A percentile compares a stretch with the other conserved stretches of the same genome.
phyloP scores from a whole-genome alignment of 2,113 vertebrate species.

The Percina caprodes region DNA sequence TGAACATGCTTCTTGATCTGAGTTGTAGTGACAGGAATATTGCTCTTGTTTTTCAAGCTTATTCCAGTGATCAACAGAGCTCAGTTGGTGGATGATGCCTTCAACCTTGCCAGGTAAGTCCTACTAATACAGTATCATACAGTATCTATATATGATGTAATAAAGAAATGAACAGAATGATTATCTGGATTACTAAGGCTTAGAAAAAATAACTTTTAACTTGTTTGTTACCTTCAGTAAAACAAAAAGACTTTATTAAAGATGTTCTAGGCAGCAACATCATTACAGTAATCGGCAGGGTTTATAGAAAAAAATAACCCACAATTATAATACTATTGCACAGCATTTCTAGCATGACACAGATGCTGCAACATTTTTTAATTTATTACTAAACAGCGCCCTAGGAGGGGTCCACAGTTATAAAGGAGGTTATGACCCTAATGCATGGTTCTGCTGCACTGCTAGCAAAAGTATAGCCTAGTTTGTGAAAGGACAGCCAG shows the following conservation, averaged over 20 bases:
- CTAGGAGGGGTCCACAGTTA: too few species aligned
- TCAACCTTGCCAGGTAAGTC: slow-evolving; percentile 92
- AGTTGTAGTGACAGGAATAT: not conserved
- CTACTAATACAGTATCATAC: not conserved
- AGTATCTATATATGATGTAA: not conserved
- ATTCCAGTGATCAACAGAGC: slow-evolving; percentile 92
- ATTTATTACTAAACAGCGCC: not conserved
- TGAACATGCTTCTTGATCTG: not conserved
- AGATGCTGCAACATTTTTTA: not conserved
- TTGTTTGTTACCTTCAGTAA: not conserved
- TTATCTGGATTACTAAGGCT: not conserved
- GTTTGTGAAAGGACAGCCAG: too few species aligned
- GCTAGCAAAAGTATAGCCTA: too few species aligned
- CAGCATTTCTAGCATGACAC: not conserved
- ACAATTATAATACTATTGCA: not conserved
- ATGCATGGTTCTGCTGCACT: too few species aligned
- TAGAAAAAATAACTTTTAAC: not conserved
- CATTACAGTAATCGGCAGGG: too few species aligned
- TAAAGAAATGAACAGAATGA: not conserved
- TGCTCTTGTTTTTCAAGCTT: slow-evolving; percentile 67
- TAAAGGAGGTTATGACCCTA: too few species aligned
- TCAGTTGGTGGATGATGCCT: slow-evolving; percentile 91
- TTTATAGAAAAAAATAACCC: too few species aligned
- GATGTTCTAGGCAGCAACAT: not conserved
- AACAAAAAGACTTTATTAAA: not conserved